These are phyloP conservation scores for Percopsis transmontana DNA, from an alignment of 2,113 vertebrate species.

Conservation along the genomic window DNA sequence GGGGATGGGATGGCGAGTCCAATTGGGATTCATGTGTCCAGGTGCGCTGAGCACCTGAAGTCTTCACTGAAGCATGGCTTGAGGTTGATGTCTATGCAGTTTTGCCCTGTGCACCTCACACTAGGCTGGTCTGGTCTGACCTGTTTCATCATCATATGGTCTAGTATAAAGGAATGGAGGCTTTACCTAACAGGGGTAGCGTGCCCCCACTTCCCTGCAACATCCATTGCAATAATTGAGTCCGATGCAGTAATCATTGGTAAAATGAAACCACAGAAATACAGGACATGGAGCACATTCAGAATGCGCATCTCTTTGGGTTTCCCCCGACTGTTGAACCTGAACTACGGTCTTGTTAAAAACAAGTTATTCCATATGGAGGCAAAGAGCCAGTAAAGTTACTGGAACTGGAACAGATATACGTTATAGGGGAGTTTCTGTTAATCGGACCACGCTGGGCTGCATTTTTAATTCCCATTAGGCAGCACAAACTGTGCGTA, in stretches of 20 bases:
- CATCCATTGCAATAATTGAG: too few relatives aligned
- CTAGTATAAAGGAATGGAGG: too few relatives aligned
- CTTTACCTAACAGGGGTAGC: too few relatives aligned
- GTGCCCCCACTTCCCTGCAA: too few relatives aligned
- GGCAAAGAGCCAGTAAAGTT: too few relatives aligned
- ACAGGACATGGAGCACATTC: slow-evolving; percentile 2
- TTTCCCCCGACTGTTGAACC: neutral
- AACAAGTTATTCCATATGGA: too few relatives aligned
- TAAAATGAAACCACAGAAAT: too few relatives aligned
- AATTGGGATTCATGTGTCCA: slow-evolving; percentile 46
- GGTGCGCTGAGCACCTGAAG: slow-evolving; percentile 39
- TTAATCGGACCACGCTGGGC: neutral
- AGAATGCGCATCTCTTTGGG: slow-evolving; percentile 4
- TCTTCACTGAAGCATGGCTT: slow-evolving; percentile 31
- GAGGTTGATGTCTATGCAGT: slow-evolving; percentile 14
- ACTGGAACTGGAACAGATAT: neutral
- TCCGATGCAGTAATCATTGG: too few relatives aligned
- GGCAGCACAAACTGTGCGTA: too few relatives aligned
- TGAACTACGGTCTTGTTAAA: too few relatives aligned
- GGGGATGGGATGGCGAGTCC: slow-evolving; percentile 41
- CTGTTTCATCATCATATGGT: neutral
- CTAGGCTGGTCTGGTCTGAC: slow-evolving; percentile 39
- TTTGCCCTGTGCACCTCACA: slow-evolving; percentile 31
- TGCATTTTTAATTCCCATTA: too few relatives aligned
- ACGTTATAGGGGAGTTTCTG: neutral